Evolutionary conservation across 1,140 invertebrate genomes (phyloP).

Genomic region (Hylyphantes graminicola): DNA sequence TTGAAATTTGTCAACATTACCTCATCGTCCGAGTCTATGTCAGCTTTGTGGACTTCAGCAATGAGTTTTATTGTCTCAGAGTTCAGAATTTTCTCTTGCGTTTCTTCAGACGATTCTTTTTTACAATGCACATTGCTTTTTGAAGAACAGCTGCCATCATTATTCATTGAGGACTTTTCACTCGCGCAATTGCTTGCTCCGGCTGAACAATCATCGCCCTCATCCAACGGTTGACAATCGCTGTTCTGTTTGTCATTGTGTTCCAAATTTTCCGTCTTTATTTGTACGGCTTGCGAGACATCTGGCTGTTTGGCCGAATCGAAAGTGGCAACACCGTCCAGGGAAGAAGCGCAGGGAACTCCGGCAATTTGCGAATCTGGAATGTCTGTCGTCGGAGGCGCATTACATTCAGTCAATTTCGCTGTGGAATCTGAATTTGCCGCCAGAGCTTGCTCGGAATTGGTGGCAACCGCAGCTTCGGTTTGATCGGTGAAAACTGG

Average conservation of each 20-base stretch:
- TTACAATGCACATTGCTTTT: background rate
- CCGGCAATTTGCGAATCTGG: background rate
- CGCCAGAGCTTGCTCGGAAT: slow-evolving; percentile 52
- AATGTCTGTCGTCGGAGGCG: background rate
- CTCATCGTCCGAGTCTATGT: background rate
- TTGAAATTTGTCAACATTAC: background rate
- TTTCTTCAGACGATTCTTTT: slow-evolving; percentile 4
- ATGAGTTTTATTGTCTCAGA: slow-evolving; percentile 9
- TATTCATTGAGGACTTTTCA: background rate
- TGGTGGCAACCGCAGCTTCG: slow-evolving; percentile 47
- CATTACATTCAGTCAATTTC: background rate
- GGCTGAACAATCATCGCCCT: no score
- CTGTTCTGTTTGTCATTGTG: no score
- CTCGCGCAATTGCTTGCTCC: background rate
- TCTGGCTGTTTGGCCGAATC: no score
- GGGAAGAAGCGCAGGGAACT: background rate
- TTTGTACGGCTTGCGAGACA: no score
- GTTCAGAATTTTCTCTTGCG: background rate
- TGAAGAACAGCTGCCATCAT: background rate
- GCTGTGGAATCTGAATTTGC: slow-evolving; percentile 4
- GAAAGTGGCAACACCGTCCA: background rate
- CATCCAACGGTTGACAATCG: no score
- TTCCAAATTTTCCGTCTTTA: no score
- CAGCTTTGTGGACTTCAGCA: slow-evolving; percentile 14
- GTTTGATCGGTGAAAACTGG: slow-evolving; percentile 53